A percentile compares a stretch with the other conserved stretches of the same genome.
phyloP scores from a whole-genome alignment of 2,888 invertebrate genomes.

The Tetropium fuscum region DNA sequence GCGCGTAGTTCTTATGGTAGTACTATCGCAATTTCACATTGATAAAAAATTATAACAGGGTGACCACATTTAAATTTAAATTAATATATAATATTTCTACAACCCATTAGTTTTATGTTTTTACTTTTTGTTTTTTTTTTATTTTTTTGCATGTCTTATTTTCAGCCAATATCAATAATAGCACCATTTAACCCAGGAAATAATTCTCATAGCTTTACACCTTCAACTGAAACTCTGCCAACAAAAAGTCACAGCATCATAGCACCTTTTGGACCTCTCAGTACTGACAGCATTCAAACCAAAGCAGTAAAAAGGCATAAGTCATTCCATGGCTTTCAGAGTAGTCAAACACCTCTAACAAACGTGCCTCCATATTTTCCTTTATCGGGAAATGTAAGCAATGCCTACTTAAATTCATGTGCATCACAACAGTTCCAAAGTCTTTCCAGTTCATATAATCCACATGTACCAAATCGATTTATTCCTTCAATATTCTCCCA shows the following conservation, averaged over 20 bases:
- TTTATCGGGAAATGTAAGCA: constrained; percentile 35
- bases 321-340: constrained; percentile 63
- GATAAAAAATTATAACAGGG: no score
- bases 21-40: no score
- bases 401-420: constrained; percentile 34
- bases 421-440: constrained; percentile 27
- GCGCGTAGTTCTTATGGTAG: no score
- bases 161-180: constrained; percentile 72
- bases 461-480: constrained; percentile 17
- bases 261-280: constrained; percentile 5
- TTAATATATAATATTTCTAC: constrained; percentile 2
- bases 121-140: constrained; percentile 50
- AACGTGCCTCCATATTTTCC: constrained; percentile 30
- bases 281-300: constrained; percentile 24
- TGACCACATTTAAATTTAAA: no score
- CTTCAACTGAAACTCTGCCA: constrained; percentile 46
- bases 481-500: constrained; percentile 48
- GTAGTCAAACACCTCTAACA: constrained; percentile 30
- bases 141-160: constrained; percentile 60
- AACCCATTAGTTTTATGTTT: constrained; percentile 11
- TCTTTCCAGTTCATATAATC: not conserved
- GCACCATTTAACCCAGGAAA: constrained; percentile 67
- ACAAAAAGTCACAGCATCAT: constrained; percentile 23
- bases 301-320: constrained; percentile 58
- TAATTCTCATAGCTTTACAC: constrained; percentile 44